Evolutionary conservation across 2,888 invertebrate species (phyloP), one percentile per base, ranked within the genome.

Genomic region (Selenia dentaria): DNA sequence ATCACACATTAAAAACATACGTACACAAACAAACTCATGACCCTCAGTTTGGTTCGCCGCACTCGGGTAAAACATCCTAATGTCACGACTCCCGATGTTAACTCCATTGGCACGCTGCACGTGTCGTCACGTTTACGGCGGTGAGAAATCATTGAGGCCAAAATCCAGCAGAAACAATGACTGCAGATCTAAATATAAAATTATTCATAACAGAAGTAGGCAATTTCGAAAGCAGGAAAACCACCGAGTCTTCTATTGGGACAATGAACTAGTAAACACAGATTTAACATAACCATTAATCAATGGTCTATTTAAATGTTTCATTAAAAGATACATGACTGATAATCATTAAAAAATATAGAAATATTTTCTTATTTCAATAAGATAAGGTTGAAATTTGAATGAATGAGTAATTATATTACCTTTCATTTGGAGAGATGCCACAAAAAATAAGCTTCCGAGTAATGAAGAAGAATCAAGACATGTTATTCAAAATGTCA

Each of bases 351-450:
- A 16, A 8, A 14, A 18, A 29, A 18, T 4, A 10, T 10, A 13
- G 9, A 26, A 10, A 32, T 9, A 37, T 14, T 20, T 22, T 37
- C 31, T 37, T 26, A 16, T 2, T 10, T 1, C 9, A 24, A 20
- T 2, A 1, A 20, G 6, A 37, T 57, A 64, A 34, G 45, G 59
- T 43, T 35, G 26, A 57, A 44, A 57, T 31, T 64, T 12, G 29
- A 44, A 44, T 41, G 37, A 31, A 20, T 36, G n/a, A 18, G 11
- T 27, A 0, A 8, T 2, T 39, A 42, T 22, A 38, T 33, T 16
- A n/a, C n/a, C 51, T 54, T 51, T 51, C 36, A 46, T 61, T 71
- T 71, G 70, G 69, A 64, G 38, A 49, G 44, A 57, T 68, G 72
- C 70, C 69, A 71, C 50, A 38, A 35, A 43, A 51, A 12, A 27